Percentiles rank a stretch among this genome's conserved stretches.
Conservation (phyloP, 2,113 vertebrate genomes). For the Trichomycterus rosablanca region DNA sequence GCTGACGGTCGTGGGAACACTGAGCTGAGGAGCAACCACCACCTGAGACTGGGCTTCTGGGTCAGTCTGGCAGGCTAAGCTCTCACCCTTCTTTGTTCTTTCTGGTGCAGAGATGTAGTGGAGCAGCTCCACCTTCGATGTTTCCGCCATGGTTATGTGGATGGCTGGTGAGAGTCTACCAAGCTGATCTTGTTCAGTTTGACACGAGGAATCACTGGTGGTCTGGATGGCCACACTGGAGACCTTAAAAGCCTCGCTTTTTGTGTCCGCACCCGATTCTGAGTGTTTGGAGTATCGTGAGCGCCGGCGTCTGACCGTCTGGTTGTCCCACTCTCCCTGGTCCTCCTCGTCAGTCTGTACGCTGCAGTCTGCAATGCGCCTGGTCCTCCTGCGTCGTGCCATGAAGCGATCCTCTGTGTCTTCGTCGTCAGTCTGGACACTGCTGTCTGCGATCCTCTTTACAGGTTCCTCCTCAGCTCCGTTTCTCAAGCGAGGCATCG, state of each 20-base stretch:
- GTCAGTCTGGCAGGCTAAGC: constrained; percentile 95
- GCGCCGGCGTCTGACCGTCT: constrained; percentile 85
- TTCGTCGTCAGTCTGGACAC: constrained; percentile 95
- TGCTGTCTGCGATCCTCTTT: constrained; percentile 85
- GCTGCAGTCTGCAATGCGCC: constrained; percentile 88
- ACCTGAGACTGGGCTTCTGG: constrained; percentile 82
- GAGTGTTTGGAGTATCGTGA: constrained; percentile 83
- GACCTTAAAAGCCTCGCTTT: constrained; percentile 70
- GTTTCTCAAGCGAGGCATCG: constrained; percentile 90
- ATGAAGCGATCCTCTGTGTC: constrained; percentile 86
- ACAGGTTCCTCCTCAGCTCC: constrained; percentile 76
- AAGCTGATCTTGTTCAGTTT: constrained; percentile 88
- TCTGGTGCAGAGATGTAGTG: constrained; percentile 94
- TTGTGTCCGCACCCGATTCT: constrained; percentile 75
- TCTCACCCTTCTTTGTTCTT: constrained; percentile 89
- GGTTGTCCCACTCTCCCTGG: constrained; percentile 86
- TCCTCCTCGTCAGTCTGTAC: constrained; percentile 97
- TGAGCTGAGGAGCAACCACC: constrained; percentile 80
- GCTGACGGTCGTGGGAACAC: constrained; percentile 83
- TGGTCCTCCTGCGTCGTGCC: constrained; percentile 79
- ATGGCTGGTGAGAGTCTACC: constrained; percentile 89
- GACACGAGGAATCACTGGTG: constrained; percentile 90
- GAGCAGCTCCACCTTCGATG: constrained; percentile 86
- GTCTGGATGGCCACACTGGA: constrained; percentile 94
- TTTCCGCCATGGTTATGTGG: constrained; percentile 87